phyloP scores from a whole-genome alignment of 2,888 invertebrate genomes.

The Brachyopa scutellaris region DNA sequence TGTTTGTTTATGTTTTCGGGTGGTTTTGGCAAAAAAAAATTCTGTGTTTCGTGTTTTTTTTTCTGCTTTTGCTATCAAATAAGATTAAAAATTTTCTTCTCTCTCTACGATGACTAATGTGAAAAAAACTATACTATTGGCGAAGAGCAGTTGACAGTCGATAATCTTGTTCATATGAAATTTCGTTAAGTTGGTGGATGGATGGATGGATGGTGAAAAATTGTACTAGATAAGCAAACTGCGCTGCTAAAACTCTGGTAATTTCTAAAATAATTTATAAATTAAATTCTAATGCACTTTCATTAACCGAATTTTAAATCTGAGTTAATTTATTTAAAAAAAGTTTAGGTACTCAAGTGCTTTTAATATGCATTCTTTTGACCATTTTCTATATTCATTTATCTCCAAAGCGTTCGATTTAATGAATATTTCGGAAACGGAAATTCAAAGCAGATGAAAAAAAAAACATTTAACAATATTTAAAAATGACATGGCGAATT shows the following conservation, averaged over 20 bases:
- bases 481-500: too few species aligned
- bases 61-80: conserved; percentile 55
- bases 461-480: too few species aligned
- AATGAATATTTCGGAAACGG: too few species aligned
- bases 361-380: too few species aligned
- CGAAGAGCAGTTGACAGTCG: conserved; percentile 70
- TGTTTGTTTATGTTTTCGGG: conserved; percentile 58
- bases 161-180: conserved; percentile 60
- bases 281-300: too few species aligned
- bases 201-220: neutral
- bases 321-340: too few species aligned
- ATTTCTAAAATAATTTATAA: too few species aligned
- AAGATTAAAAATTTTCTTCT: conserved; percentile 57
- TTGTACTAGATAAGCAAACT: conserved; percentile 33
- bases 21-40: conserved; percentile 48
- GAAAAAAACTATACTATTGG: conserved; percentile 72
- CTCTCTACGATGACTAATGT: conserved; percentile 72
- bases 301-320: too few species aligned
- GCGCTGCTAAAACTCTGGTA: conserved; percentile 10
- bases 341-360: too few species aligned
- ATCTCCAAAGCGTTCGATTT: too few species aligned
- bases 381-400: too few species aligned
- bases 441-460: too few species aligned
- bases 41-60: conserved; percentile 21
- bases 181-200: conserved; percentile 57